Evolutionary conservation across 2,888 invertebrate species (phyloP).

Genomic region (Cephonodes hylas): DNA sequence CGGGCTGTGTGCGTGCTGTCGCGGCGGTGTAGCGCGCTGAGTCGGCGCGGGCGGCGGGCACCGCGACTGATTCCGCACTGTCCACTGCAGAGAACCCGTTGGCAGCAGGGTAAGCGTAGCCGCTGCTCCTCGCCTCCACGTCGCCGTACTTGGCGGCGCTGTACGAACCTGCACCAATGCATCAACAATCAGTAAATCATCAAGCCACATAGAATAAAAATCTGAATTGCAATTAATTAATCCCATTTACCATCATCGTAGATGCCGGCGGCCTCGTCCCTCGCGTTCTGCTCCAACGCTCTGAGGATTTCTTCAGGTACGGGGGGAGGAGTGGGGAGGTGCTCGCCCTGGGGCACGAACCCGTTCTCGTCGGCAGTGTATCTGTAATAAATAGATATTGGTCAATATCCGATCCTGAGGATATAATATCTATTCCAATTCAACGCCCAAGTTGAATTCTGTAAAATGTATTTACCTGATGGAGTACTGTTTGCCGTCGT

Average conservation of each 20-base stretch:
- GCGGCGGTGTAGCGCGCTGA: not conserved
- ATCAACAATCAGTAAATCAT: not conserved
- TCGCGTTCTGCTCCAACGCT: conserved; percentile 68
- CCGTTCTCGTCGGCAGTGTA: conserved; percentile 74
- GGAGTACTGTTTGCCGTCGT: conserved; percentile 69
- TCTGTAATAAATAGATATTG: conserved; percentile 31
- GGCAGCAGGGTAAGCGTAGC: conserved; percentile 22
- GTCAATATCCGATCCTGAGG: not conserved
- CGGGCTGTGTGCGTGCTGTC: not conserved
- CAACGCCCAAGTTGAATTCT: no score
- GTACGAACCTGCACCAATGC: conserved; percentile 57
- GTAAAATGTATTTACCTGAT: conserved; percentile 47
- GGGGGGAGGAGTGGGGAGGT: conserved; percentile 69
- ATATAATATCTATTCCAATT: not conserved
- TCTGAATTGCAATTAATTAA: not conserved
- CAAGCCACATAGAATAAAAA: not conserved
- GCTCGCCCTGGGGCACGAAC: conserved; percentile 67
- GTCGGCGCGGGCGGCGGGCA: conserved; percentile 36
- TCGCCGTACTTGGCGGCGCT: conserved; percentile 56
- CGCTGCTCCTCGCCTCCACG: conserved; percentile 31
- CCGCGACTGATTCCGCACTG: conserved; percentile 48
- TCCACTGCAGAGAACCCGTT: conserved; percentile 24
- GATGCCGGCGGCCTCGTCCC: conserved; percentile 73
- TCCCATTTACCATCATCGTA: conserved; percentile 62
- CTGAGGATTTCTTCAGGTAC: conserved; percentile 67